Conservation (phyloP, 1,140 invertebrate genomes). For the Coenobita brevimanus region DNA sequence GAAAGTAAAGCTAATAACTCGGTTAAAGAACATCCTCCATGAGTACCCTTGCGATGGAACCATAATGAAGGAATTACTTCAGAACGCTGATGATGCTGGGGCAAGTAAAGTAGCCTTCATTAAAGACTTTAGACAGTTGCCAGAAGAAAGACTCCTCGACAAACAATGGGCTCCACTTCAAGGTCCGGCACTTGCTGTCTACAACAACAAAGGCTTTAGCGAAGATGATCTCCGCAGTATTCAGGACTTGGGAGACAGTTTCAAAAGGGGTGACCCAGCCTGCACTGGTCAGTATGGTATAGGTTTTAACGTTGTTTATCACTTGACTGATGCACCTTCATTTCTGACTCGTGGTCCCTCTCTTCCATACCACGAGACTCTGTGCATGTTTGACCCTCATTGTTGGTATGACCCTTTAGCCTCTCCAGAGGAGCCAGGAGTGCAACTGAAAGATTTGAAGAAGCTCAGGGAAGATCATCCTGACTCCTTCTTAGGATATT, state of each 20-base stretch:
- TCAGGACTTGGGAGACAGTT: conserved; percentile 70
- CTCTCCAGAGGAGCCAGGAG: conserved; percentile 21
- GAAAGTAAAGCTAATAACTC: conserved; percentile 35
- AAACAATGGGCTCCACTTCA: conserved; percentile 69
- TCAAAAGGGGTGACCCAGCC: conserved; percentile 20
- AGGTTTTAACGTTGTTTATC: conserved; percentile 56
- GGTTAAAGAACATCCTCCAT: conserved; percentile 27
- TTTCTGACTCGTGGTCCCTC: conserved; percentile 32
- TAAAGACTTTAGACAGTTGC: conserved; percentile 70
- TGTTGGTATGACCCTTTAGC: conserved; percentile 29
- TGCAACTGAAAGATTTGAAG: neutral
- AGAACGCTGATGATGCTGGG: conserved; percentile 72
- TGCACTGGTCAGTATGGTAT: conserved; percentile 50
- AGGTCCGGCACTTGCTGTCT: conserved; percentile 72
- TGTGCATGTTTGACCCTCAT: conserved; percentile 54
- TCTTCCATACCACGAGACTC: conserved; percentile 5
- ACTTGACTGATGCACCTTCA: conserved; percentile 47
- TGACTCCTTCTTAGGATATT: conserved; percentile 25
- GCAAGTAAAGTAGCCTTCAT: conserved; percentile 72
- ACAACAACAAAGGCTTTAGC: conserved; percentile 72
- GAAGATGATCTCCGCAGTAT: conserved; percentile 72
- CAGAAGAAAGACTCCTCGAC: conserved; percentile 62
- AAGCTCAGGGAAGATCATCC: conserved; percentile 28
- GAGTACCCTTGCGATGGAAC: conserved; percentile 44
- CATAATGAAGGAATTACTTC: conserved; percentile 50